Evolutionary conservation across 1,140 invertebrate genomes (phyloP).

Genomic region (Hirudo medicinalis): DNA sequence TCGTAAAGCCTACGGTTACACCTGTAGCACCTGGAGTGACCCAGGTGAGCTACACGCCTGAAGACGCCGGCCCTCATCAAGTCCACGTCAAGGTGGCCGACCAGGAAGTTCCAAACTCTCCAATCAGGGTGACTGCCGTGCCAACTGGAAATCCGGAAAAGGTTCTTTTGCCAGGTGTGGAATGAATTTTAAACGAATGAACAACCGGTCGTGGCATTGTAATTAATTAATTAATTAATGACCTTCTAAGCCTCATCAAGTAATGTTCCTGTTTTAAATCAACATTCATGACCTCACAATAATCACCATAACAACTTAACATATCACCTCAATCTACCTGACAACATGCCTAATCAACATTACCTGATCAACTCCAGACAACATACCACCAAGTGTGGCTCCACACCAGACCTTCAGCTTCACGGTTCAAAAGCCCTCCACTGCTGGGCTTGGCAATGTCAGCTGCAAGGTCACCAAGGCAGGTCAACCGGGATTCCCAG

Average conservation of each 20-base stretch:
- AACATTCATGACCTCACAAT: too few species aligned
- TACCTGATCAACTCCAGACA: too few species aligned
- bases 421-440: neutral
- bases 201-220: too few species aligned
- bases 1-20: neutral
- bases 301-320: too few species aligned
- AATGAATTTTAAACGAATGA: neutral
- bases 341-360: too few species aligned
- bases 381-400: neutral
- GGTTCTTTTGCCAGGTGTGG: slow-evolving; percentile 17
- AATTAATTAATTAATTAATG: too few species aligned
- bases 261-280: too few species aligned
- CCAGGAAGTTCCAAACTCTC: slow-evolving; percentile 25
- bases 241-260: too few species aligned
- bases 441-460: slow-evolving; percentile 9
- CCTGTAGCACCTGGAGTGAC: slow-evolving; percentile 1
- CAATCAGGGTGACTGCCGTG: slow-evolving; percentile 24
- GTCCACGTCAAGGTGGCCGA: slow-evolving; percentile 23
- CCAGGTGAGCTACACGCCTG: slow-evolving; percentile 54
- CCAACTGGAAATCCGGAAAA: slow-evolving; percentile 27
- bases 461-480: slow-evolving; percentile 58
- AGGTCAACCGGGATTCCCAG: slow-evolving; percentile 75
- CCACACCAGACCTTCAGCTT: neutral
- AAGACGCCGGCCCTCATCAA: slow-evolving; percentile 47
- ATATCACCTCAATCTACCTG: too few species aligned